phyloP scores from a whole-genome alignment of 2,797 vertebrate genomes.

The Chrysocyon brachyurus region DNA sequence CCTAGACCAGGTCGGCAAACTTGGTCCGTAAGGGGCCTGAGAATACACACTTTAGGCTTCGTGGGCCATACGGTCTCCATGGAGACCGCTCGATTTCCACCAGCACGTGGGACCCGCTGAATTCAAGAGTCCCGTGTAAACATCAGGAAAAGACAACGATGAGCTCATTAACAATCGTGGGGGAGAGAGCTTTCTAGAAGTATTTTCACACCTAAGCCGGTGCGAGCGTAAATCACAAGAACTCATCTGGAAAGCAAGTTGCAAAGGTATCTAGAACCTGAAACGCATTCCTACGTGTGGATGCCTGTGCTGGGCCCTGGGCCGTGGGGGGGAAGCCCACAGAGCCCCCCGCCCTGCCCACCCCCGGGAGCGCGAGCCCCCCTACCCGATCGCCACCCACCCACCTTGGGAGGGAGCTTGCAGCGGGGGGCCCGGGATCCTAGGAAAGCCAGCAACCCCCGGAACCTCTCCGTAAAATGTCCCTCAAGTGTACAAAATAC shows the following conservation, averaged over 20 bases:
- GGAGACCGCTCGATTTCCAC: not conserved
- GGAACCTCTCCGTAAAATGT: constrained; percentile 1
- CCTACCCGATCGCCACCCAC: no score
- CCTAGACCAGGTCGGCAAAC: not conserved
- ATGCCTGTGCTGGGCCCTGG: not conserved
- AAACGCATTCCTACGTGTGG: not conserved
- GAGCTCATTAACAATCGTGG: not conserved
- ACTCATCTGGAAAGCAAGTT: not conserved
- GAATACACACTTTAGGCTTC: not conserved
- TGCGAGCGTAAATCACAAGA: not conserved
- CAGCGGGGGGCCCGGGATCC: no score
- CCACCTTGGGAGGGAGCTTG: no score
- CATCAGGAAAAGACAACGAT: not conserved
- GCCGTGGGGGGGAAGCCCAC: no score
- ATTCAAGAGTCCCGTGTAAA: not conserved
- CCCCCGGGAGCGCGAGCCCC: no score
- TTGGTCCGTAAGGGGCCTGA: not conserved
- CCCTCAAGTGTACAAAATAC: not conserved
- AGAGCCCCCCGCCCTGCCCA: no score
- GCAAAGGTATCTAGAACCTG: not conserved
- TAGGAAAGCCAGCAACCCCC: not conserved
- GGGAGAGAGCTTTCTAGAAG: not conserved
- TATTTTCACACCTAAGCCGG: not conserved
- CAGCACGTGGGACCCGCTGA: not conserved
- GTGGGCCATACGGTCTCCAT: not conserved